Conservation (phyloP, 2,797 vertebrate species). For the Gila robusta region DNA sequence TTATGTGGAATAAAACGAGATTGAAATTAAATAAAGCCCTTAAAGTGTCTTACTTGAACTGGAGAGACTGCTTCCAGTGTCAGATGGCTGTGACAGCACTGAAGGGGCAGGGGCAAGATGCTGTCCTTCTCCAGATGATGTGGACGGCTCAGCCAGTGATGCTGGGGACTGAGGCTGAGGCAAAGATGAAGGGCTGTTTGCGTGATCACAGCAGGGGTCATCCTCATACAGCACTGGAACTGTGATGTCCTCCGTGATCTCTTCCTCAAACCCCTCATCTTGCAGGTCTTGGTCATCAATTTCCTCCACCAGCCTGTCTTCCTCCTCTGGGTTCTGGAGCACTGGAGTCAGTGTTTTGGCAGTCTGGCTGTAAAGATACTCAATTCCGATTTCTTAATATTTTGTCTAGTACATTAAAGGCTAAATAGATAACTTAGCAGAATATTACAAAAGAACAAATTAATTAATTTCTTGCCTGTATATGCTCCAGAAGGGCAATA, state of each 20-base stretch:
- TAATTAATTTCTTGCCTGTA: too few species aligned
- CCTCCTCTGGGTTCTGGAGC: constrained; percentile 36
- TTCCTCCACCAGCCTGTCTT: constrained; percentile 30
- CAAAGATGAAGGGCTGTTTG: neutral
- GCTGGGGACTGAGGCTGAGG: constrained; percentile 15
- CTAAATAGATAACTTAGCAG: too few species aligned
- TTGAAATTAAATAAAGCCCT: constrained; percentile 6
- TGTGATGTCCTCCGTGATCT: neutral
- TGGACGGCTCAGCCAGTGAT: neutral
- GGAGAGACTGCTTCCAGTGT: constrained; percentile 10
- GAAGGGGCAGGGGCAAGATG: constrained; percentile 1
- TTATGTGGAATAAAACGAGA: neutral
- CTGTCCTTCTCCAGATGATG: constrained; percentile 5
- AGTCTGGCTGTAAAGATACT: constrained; percentile 23
- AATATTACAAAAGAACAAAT: too few species aligned
- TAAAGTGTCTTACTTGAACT: constrained; percentile 4
- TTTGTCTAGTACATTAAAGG: too few species aligned
- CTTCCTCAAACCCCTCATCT: constrained; percentile 26
- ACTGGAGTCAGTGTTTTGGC: constrained; percentile 30
- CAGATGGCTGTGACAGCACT: constrained; percentile 15
- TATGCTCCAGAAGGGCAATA: too few species aligned
- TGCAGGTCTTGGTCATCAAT: constrained; percentile 8
- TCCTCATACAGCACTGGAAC: too few species aligned
- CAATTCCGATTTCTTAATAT: neutral
- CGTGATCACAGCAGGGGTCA: neutral